Evolutionary conservation across 2,888 invertebrate genomes (phyloP), one percentile per base, ranked within the genome.

Genomic region (Agrenia bidenticulata): DNA sequence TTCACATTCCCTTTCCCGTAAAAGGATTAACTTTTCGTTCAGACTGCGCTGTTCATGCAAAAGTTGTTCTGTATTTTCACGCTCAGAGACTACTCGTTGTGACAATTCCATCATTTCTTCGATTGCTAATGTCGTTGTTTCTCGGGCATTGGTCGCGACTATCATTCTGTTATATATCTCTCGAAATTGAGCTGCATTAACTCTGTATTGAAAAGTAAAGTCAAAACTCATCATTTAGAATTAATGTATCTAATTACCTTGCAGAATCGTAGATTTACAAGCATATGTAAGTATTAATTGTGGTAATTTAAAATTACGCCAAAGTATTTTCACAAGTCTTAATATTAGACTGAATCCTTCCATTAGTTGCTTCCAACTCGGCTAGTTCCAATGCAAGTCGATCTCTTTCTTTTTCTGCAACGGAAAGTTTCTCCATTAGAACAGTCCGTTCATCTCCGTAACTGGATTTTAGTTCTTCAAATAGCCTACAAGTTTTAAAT

Each of bases 401-500:
- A 11, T 70, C 69, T 32, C 68, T 69, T 61, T 74, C 74, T 11
- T 67, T 67, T 41, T 70, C 69, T 1, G 66, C 51, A 11, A 66
- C 61, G 2, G 57, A 17, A 11, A 72, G 23, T 64, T 74, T 74
- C 51, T 72, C 73, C 32, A 54, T 37, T 2, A 73, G 45, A 21
- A 26, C 32, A 17, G 57, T 63, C 26, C 69, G 64, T 24, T 76
- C 74, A 11, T 67, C 53, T 15, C 61, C 61, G 32, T 74, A 76
- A 21, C 58, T 74, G 9, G 41, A n/a, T 50, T 76, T 76, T 2
- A 76, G 61, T 2, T 73, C 68, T 41, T 73, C 73, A 61, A 76
- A 76, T 23, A 67, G 57, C 27, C 76, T 75, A 53, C 1, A 41
- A 42, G 53, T 21, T 32, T 2, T 50, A 11, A 58, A 37, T 24